phyloP scores from a whole-genome alignment of 2,113 vertebrate genomes.

The Notechis scutatus region DNA sequence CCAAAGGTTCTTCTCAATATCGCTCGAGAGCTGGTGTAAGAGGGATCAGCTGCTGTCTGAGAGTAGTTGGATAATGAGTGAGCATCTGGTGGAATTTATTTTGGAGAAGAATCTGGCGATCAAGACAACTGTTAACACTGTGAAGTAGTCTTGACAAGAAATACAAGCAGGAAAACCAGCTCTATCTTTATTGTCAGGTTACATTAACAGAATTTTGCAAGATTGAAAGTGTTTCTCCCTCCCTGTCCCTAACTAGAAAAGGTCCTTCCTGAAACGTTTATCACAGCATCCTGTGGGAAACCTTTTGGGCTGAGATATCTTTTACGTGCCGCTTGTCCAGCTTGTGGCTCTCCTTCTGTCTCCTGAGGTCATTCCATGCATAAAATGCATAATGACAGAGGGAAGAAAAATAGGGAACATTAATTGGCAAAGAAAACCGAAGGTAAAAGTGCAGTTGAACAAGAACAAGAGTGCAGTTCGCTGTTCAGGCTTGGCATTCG shows the following conservation, averaged over 20 bases:
- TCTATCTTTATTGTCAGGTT: background rate
- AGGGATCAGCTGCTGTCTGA: background rate
- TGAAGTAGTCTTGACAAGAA: background rate
- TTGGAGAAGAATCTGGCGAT: background rate
- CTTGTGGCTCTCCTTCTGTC: background rate
- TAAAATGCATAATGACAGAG: background rate
- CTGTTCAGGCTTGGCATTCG: background rate
- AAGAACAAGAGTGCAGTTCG: background rate
- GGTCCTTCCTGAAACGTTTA: background rate
- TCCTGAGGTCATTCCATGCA: background rate
- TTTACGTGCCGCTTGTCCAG: background rate
- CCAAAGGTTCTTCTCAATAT: background rate
- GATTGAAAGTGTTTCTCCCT: background rate
- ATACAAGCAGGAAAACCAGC: background rate
- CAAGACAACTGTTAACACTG: background rate
- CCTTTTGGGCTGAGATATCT: background rate
- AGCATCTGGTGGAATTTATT: background rate
- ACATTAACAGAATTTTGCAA: background rate
- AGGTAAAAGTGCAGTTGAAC: background rate
- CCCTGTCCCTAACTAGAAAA: background rate
- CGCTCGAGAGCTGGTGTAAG: background rate
- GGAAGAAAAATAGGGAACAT: background rate
- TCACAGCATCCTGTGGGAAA: background rate
- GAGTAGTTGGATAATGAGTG: background rate
- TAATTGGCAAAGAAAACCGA: background rate